Conservation (phyloP, 2,888 invertebrate genomes). For the Luperina nickerlii region DNA sequence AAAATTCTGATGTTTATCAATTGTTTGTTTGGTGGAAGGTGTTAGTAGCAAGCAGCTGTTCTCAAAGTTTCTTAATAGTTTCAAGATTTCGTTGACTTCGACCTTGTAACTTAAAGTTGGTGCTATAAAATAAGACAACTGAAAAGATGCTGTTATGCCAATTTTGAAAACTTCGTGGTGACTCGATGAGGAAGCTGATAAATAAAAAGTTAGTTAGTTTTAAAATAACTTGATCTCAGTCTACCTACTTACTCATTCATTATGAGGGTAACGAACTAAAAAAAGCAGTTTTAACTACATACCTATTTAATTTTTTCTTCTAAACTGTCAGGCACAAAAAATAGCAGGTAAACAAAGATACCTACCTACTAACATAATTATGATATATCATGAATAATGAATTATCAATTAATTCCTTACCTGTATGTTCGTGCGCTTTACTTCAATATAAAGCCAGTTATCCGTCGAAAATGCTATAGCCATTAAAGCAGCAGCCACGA, state of each 20-base stretch:
- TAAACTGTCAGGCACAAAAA: not conserved
- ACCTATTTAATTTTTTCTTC: not conserved
- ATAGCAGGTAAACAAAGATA: constrained; percentile 43
- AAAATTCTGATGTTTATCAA: constrained; percentile 62
- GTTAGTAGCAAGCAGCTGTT: constrained; percentile 57
- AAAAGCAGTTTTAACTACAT: not conserved
- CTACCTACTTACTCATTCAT: constrained; percentile 34
- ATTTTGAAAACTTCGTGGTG: constrained; percentile 29
- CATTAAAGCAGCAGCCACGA: constrained; percentile 97
- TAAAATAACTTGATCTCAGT: constrained; percentile 38
- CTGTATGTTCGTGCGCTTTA: constrained; percentile 96
- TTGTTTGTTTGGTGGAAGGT: constrained; percentile 58
- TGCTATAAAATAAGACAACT: constrained; percentile 11
- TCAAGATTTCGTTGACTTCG: constrained; percentile 45
- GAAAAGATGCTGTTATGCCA: constrained; percentile 17
- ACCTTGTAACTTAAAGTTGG: constrained; percentile 55
- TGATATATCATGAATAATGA: not conserved
- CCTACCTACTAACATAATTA: not conserved
- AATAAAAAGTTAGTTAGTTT: constrained; percentile 42
- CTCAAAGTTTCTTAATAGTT: constrained; percentile 50
- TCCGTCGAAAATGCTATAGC: constrained; percentile 98
- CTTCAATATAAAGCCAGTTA: constrained; percentile 98
- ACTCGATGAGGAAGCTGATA: constrained; percentile 45
- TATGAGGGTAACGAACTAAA: not conserved
- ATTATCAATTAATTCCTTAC: constrained; percentile 85